These are phyloP conservation scores for Nansenia antarctica DNA, from an alignment of 2,113 vertebrate genomes.

Conservation along the genomic window DNA sequence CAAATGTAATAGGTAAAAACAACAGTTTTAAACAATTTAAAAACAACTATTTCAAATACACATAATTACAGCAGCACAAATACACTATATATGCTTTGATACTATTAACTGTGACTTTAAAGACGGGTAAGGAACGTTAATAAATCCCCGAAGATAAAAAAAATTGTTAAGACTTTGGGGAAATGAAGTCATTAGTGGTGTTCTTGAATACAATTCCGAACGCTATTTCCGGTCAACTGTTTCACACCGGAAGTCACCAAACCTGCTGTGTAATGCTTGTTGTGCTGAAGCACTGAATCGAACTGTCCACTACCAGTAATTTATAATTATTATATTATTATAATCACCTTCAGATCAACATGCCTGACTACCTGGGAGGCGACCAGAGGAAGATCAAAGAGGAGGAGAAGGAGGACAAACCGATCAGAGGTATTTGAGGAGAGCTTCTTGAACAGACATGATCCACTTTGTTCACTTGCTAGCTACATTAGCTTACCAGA, in stretches of 20 bases:
- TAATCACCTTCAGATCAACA: too few species aligned
- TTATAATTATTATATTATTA: neutral
- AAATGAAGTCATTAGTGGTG: too few species aligned
- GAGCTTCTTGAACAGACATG: neutral
- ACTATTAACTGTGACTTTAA: too few species aligned
- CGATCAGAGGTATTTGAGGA: slow-evolving; percentile 84
- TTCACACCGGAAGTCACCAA: slow-evolving; percentile 57
- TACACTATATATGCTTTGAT: too few species aligned
- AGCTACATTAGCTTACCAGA: neutral
- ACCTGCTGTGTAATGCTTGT: slow-evolving; percentile 79
- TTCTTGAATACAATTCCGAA: slow-evolving; percentile 33
- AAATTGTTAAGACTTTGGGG: too few species aligned
- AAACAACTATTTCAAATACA: too few species aligned
- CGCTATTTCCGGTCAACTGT: slow-evolving; percentile 41
- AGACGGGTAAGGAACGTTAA: too few species aligned
- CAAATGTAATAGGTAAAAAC: too few species aligned
- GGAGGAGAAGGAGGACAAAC: slow-evolving; percentile 89
- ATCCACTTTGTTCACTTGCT: neutral
- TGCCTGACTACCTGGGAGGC: slow-evolving; percentile 93
- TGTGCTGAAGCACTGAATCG: neutral
- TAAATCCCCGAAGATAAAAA: too few species aligned
- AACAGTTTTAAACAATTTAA: too few species aligned
- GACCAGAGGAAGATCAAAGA: slow-evolving; percentile 94
- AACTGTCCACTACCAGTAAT: too few species aligned
- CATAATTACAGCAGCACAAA: too few species aligned